These are phyloP conservation scores for Cynopterus brachyotis DNA, from an alignment of 2,113 vertebrate species.

Conservation along the genomic window DNA sequence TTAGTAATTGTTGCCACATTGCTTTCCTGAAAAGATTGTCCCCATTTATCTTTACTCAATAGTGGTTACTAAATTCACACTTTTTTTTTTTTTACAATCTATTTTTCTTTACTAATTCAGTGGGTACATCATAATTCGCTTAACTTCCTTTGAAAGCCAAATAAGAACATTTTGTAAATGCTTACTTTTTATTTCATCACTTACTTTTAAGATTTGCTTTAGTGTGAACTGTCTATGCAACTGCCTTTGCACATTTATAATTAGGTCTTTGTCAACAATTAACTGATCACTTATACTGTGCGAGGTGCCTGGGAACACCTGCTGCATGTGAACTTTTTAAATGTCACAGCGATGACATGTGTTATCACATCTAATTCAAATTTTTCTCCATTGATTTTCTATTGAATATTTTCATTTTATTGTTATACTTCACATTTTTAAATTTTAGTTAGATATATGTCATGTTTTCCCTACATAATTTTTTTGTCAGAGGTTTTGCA, in stretches of 20 bases:
- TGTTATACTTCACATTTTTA: neutral
- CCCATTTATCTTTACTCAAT: neutral
- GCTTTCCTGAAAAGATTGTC: neutral
- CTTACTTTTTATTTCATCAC: neutral
- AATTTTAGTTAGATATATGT: neutral
- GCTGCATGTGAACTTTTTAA: neutral
- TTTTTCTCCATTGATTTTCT: neutral
- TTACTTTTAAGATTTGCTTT: neutral
- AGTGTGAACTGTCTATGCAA: neutral
- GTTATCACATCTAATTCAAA: neutral
- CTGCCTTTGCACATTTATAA: neutral
- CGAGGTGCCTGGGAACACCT: neutral
- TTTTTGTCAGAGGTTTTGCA: constrained; percentile 22
- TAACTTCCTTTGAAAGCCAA: neutral
- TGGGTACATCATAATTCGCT: neutral
- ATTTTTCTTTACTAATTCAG: neutral
- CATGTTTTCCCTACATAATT: neutral
- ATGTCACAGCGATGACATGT: neutral
- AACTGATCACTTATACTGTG: neutral
- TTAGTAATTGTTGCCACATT: neutral
- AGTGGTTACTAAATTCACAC: neutral
- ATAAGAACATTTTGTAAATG: neutral
- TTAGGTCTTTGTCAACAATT: neutral
- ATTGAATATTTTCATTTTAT: neutral
- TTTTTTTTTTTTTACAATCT: neutral